Base-by-base conservation (phyloP, 2,797 vertebrate species). In the Amblyopsis hoosieri region DNA sequence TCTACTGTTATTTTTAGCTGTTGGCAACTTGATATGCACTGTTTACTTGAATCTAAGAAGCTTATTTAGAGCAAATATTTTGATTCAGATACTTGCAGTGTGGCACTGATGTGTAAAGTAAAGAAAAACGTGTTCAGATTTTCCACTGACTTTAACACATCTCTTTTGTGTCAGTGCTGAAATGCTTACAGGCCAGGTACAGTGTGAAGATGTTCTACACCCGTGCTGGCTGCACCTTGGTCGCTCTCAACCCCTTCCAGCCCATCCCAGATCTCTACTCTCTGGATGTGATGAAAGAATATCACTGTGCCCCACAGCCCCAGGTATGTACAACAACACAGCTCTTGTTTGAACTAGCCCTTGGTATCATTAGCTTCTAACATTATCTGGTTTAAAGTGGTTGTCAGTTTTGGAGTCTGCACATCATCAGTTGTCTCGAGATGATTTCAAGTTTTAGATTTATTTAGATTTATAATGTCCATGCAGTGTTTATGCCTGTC, bases 191-290 rank as follows among this genome's bases (percentile, higher is more conserved):
- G 90, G 94, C 94, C 83, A 95, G 97, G 82, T 97, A 99, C 51
- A 72, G 64, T 1, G 78, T 75, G 0, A 90, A 91, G 62, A 85
- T 93, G 47, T 98, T 99, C 82, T 99, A 99, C 66, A 98, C 97
- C 50, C 94, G 96, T 52, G 97, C 97, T 64, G 97, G 97, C 76
- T 98, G 97, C 85, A 97, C 96, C 31, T 87, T 99, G 74, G 95
- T 99, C 80, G 97, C 96, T 70, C 89, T 99, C 52, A 99, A 99
- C 83, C 97, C 97, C 14, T 99, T 99, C 85, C 94, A 94, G 77
- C 92, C 94, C 0, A 12, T 99, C 57, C 92, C 93, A 64, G 83
- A 90, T 64, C 95, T 99, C 64, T 99, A 99, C 66, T 90, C 94
- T 2, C 81, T 90, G 13, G 93, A 97, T 48, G 90, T 96, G 45